Evolutionary conservation across 2,113 vertebrate genomes (phyloP), one percentile per base, ranked within the genome.

Genomic region (Ptyas mucosa): DNA sequence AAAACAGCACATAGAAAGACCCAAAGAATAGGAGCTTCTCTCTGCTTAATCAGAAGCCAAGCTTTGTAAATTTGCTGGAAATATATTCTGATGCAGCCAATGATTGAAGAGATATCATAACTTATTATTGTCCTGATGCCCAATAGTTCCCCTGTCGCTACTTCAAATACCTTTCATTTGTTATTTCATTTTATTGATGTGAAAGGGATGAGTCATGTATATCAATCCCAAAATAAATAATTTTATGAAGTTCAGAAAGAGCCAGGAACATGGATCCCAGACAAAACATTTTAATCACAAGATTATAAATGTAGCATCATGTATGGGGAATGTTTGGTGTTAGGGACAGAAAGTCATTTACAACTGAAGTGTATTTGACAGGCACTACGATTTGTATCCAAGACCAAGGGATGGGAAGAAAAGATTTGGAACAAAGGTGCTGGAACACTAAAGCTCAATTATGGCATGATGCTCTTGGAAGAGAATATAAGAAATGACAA

Each of bases 21-120:
- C 94, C 89, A 92, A 69, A 93, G 54, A 94, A 75, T 46, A 24
- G 5, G 61, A 85, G 8, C 15, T 87, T 88, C 90, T 94, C 93
- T 93, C 85, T 90, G 91, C 90, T 91, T 95, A 92, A 51, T 94
- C 86, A n/a, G 87, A 90, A 95, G 94, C 95, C 53, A 64, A 75
- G 91, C 95, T 95, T 92, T 95, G 58, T 58, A 96, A 96, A 95
- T 93, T 55, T 94, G 91, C 90, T 95, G 94, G 94, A 93, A 96
- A 96, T 97, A 88, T 94, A 95, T 97, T 96, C 92, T 94, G 93
- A 93, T 95, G 94, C 87, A 92, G 89, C 93, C 90, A 93, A 18
- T 54, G 14, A 18, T 94, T 91, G 95, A 95, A 94, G 94, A 95
- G 95, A 93, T 93, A 90, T 89, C 58, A 87, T 93, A 89, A 93